phyloP scores from a whole-genome alignment of 2,113 vertebrate species.

The Myxocyprinus asiaticus region DNA sequence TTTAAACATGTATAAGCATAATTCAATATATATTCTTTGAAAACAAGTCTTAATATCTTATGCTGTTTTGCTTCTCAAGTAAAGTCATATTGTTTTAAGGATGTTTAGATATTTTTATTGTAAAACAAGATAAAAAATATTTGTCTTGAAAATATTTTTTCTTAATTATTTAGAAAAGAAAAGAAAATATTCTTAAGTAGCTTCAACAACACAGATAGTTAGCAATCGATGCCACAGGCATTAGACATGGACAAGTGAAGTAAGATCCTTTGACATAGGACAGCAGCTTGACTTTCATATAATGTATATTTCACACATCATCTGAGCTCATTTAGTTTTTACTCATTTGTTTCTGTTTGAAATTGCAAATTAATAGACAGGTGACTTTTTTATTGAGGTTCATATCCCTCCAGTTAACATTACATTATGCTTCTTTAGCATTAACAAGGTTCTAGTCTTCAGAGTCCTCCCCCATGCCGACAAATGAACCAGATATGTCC shows the following conservation, averaged over 20 bases:
- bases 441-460: conserved; percentile 21
- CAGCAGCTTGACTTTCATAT: conserved; percentile 17
- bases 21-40: no score
- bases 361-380: conserved; percentile 48
- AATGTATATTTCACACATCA: conserved; percentile 26
- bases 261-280: background rate
- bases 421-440: conserved; percentile 24
- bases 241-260: conserved; percentile 35
- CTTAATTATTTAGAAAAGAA: no score
- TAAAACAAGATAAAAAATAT: no score
- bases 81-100: no score
- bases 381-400: conserved; percentile 32
- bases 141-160: no score
- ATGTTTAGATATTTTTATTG: no score
- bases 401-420: conserved; percentile 47
- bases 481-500: conserved; percentile 27
- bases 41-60: no score
- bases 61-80: no score
- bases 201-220: no score
- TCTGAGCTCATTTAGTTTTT: conserved; percentile 17
- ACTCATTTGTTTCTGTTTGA: conserved; percentile 37
- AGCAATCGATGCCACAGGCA: conserved; percentile 7
- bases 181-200: no score
- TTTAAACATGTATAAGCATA: no score
- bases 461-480: conserved; percentile 1